A percentile compares a stretch with the other conserved stretches of the same genome.
These are phyloP conservation scores for Pseudopleuronectes americanus DNA, from an alignment of 2,797 vertebrate species.

Conservation along the genomic window DNA sequence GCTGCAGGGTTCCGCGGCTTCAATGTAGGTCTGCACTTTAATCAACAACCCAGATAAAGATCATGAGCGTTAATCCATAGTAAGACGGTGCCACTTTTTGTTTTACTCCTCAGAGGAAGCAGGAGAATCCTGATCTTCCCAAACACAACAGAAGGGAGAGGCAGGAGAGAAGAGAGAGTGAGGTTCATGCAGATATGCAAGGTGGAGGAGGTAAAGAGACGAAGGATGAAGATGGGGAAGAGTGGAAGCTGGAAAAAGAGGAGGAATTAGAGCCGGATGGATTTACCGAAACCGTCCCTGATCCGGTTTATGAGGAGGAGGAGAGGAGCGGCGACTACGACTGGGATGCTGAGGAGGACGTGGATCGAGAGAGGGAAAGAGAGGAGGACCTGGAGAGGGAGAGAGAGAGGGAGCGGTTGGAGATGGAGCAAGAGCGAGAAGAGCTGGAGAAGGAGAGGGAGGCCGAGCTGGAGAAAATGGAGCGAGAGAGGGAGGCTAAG, in stretches of 20 bases:
- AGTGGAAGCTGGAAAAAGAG: conserved; percentile 29
- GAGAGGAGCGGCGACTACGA: conserved; percentile 74
- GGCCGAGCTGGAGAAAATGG: conserved; percentile 21
- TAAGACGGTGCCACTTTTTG: conserved; percentile 9
- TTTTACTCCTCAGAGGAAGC: conserved; percentile 59
- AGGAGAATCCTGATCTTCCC: conserved; percentile 40
- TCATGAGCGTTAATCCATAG: neutral
- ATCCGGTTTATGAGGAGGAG: conserved; percentile 48
- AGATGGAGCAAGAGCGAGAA: conserved; percentile 19
- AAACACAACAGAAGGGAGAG: conserved; percentile 4
- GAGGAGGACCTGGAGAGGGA: conserved; percentile 65
- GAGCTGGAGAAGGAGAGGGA: conserved; percentile 38
- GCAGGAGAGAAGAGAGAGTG: conserved; percentile 29
- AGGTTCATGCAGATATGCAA: neutral
- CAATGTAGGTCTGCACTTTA: conserved; percentile 74
- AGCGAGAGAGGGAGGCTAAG: conserved; percentile 73
- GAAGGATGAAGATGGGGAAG: conserved; percentile 19
- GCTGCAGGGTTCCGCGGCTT: conserved; percentile 68
- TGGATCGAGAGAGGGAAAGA: conserved; percentile 66
- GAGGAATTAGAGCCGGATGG: conserved; percentile 9
- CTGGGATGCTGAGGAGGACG: conserved; percentile 65
- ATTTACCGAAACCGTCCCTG: conserved; percentile 27
- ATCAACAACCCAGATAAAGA: neutral
- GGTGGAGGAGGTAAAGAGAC: conserved; percentile 25
- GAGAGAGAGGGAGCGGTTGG: conserved; percentile 49